These are phyloP conservation scores for Diglossa cyanea DNA, from an alignment of 2,797 vertebrate species.

Conservation along the genomic window DNA sequence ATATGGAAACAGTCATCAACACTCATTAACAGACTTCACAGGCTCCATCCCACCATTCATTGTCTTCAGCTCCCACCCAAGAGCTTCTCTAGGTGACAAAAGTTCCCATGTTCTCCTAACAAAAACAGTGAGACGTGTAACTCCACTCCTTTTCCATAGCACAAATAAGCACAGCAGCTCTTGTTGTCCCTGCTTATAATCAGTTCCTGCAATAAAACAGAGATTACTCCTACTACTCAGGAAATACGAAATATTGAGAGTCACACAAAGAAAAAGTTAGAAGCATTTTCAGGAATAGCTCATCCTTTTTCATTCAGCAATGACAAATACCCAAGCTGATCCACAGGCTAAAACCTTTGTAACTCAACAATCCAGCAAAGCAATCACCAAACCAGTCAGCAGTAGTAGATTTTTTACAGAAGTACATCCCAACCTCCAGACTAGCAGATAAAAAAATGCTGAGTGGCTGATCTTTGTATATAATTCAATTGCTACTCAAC, in stretches of 20 bases:
- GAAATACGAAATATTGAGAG: neutral
- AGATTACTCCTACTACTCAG: neutral
- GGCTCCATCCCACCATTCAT: neutral
- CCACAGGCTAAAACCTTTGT: neutral
- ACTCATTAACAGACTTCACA: neutral
- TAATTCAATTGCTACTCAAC: neutral
- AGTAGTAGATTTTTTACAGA: neutral
- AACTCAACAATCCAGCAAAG: neutral
- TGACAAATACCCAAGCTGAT: neutral
- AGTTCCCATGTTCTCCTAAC: neutral
- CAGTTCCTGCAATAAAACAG: neutral
- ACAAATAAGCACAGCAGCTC: neutral
- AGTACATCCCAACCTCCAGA: neutral
- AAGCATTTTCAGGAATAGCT: neutral
- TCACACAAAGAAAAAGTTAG: neutral
- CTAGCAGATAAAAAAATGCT: neutral
- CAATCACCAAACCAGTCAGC: neutral
- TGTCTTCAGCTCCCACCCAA: neutral
- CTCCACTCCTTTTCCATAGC: neutral
- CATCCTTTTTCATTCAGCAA: neutral
- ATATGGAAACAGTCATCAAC: neutral
- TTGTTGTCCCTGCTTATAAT: neutral
- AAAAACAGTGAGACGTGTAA: neutral
- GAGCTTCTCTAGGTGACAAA: neutral
- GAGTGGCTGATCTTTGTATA: neutral